Evolutionary conservation across 2,797 vertebrate genomes (phyloP), one percentile per base, ranked within the genome.

Genomic region (Salarias fasciatus): DNA sequence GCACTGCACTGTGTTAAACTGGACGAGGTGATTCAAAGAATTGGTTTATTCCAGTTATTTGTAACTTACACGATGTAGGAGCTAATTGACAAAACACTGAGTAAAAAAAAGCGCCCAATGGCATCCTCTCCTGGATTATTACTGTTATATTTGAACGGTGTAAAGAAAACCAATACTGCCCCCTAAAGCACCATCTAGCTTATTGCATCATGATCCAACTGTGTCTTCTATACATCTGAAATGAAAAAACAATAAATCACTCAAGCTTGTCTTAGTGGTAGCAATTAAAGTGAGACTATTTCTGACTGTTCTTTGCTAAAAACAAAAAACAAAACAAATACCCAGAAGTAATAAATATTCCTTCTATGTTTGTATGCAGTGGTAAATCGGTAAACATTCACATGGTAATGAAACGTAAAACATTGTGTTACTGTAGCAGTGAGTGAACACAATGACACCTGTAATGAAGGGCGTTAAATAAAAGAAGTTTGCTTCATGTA

Each of bases 171-270:
- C 58, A 79, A 83, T 44, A 69, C 72, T 71, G 85, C 84, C 86
- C 85, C 69, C 88, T 79, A 69, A 42, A 84, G 88, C 71, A 75
- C 72, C 65, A 54, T 60, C 43, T 36, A 29, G 42, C 55, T 76
- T 85, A 90, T 89, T 90, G 89, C 85, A 87, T 89, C 49, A 61
- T 52, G 41, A 57, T 75, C 45, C 63, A 60, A 61, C 56, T 73
- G 24, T 48, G 12, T 74, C 56, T 6, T 24, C 18, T 24, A 24
- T 24, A 24, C 18, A 24, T 24, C 24, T 24, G 18, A 24, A 24
- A 24, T 24, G 18, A 24, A 24, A 24, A 24, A 24, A 24, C 24
- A 24, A 24, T 24, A 24, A 18, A 24, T 3, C 24, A 40, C 18
- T 43, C 64, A 28, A 47, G 49, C 29, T 24, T 79, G 58, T 42